Evolutionary conservation across 2,113 vertebrate species (phyloP).

Genomic region (Syngnathus floridae): DNA sequence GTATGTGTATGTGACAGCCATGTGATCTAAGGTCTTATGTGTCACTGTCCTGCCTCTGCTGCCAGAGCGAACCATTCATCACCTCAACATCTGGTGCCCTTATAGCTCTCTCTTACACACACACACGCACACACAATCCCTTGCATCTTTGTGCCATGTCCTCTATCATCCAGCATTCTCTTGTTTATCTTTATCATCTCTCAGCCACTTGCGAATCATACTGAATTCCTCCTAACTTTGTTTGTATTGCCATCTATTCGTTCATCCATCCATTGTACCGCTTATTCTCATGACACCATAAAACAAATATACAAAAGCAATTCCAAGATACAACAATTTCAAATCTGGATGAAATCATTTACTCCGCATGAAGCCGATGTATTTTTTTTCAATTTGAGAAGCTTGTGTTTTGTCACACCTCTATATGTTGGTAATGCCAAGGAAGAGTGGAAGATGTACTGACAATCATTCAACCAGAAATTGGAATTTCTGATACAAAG

Average conservation of each 20-base stretch:
- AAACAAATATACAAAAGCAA: no score
- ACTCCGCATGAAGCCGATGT: no score
- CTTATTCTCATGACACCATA: not conserved
- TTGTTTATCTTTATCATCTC: not conserved
- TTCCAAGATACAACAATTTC: no score
- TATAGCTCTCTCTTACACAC: conserved; percentile 14
- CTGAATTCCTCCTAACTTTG: not conserved
- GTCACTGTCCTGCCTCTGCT: conserved; percentile 57
- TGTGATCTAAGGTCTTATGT: conserved; percentile 63
- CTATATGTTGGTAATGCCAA: no score
- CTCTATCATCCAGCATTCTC: not conserved
- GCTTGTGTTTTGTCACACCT: no score
- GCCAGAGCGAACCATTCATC: conserved; percentile 62
- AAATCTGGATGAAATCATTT: no score
- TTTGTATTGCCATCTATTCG: not conserved
- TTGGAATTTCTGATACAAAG: no score
- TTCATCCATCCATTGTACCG: no score
- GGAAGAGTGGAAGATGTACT: no score
- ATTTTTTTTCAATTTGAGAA: no score
- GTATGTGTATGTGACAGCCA: conserved; percentile 31
- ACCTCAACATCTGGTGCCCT: conserved; percentile 59
- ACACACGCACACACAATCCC: conserved; percentile 8
- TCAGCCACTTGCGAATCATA: not conserved
- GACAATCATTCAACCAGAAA: no score
- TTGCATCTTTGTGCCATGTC: not conserved